Evolutionary conservation across 2,888 invertebrate species (phyloP).

Genomic region (Pristionchus fissidentatus): DNA sequence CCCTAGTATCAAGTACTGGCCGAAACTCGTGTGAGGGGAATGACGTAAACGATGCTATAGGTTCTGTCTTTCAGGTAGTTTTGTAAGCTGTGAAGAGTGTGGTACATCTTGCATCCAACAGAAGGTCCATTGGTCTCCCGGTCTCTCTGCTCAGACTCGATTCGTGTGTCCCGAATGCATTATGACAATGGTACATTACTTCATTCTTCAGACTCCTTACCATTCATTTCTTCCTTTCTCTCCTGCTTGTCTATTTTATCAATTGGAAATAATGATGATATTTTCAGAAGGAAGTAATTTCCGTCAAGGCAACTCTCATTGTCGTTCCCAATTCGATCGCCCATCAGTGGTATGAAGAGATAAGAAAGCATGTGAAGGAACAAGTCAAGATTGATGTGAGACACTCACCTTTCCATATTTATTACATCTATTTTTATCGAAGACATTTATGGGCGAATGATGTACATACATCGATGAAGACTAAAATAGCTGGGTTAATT

Average conservation of each 20-base stretch:
- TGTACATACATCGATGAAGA: too few relatives aligned
- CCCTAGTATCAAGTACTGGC: too few relatives aligned
- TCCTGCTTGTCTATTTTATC: not conserved
- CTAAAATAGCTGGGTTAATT: not conserved
- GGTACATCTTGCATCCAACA: slow-evolving; percentile 24
- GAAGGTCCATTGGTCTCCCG: slow-evolving; percentile 49
- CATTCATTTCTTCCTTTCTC: not conserved
- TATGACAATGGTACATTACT: not conserved
- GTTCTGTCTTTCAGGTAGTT: not conserved
- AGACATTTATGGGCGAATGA: too few relatives aligned
- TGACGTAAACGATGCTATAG: too few relatives aligned
- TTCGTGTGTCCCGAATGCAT: slow-evolving; percentile 54
- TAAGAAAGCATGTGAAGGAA: slow-evolving; percentile 70
- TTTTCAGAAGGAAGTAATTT: slow-evolving; percentile 33
- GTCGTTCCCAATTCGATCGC: slow-evolving; percentile 83
- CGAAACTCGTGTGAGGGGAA: too few relatives aligned
- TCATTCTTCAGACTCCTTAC: not conserved
- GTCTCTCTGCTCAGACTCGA: slow-evolving; percentile 22
- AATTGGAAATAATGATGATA: not conserved
- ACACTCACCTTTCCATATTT: not conserved
- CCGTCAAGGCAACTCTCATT: slow-evolving; percentile 83
- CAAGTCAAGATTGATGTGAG: slow-evolving; percentile 65
- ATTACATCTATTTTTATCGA: too few relatives aligned
- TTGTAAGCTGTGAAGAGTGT: slow-evolving; percentile 39
- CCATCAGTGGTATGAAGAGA: slow-evolving; percentile 84